Evolutionary conservation across 2,113 vertebrate genomes (phyloP).

Genomic region (human (Homo sapiens)): DNA sequence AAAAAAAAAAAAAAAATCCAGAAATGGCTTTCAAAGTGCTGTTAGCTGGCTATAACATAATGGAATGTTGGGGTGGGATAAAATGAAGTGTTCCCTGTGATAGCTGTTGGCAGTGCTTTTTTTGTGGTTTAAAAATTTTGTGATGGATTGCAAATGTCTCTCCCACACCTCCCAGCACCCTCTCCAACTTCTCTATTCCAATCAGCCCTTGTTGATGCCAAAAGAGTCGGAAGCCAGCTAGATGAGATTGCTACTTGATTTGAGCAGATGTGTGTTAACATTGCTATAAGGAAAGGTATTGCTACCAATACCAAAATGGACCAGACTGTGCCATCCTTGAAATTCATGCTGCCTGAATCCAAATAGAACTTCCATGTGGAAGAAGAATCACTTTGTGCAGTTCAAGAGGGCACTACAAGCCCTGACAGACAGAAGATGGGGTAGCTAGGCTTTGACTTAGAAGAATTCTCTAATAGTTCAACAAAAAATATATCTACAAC

Average conservation of each 20-base stretch:
- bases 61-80: not conserved
- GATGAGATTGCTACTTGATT: not conserved
- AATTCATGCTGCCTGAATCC: not conserved
- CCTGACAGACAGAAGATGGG: not conserved
- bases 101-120: not conserved
- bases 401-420: not conserved
- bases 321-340: not conserved
- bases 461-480: not conserved
- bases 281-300: not conserved
- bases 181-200: conserved; percentile 13
- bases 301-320: not conserved
- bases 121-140: not conserved
- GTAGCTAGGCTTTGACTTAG: not conserved
- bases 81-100: not conserved
- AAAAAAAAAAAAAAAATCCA: not conserved
- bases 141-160: conserved; percentile 10
- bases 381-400: not conserved
- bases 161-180: not conserved
- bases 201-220: not conserved
- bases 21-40: conserved; percentile 12
- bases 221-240: not conserved
- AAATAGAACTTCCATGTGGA: rapidly evolving
- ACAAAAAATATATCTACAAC: not conserved
- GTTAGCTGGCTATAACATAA: not conserved
- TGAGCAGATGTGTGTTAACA: conserved; percentile 38